Conservation (phyloP, 2,797 vertebrate species). For the Catharus ustulatus region DNA sequence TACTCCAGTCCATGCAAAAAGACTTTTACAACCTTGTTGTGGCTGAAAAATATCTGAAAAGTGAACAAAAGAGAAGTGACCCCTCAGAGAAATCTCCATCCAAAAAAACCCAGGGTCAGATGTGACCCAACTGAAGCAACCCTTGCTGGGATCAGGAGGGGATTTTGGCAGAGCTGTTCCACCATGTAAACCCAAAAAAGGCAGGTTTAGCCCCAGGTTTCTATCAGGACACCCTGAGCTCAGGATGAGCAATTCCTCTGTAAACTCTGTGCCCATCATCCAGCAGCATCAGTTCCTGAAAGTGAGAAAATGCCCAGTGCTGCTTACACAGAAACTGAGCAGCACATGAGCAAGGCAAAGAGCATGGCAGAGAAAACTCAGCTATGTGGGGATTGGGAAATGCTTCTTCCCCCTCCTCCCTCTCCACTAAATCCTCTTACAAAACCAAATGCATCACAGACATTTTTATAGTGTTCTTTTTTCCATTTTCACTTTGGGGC, state of each 20-base stretch:
- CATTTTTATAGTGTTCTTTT: neutral
- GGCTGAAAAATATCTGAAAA: neutral
- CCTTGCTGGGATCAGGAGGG: neutral
- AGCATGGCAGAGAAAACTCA: neutral
- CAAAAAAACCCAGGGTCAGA: rapidly evolving
- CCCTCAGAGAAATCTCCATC: neutral
- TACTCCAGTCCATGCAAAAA: neutral
- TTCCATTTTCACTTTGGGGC: neutral
- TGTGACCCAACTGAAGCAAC: neutral
- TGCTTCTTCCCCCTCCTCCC: neutral
- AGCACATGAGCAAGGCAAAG: rapidly evolving
- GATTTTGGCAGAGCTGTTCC: neutral
- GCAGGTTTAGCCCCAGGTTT: neutral
- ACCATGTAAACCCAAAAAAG: neutral
- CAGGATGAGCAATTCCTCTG: neutral
- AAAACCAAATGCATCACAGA: slow-evolving; percentile 8
- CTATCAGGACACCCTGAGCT: neutral
- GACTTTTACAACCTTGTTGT: neutral
- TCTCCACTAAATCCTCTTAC: neutral
- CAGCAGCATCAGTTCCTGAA: neutral
- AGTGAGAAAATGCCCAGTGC: neutral
- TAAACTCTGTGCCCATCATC: neutral
- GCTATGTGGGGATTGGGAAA: neutral
- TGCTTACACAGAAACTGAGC: neutral
- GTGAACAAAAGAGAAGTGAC: neutral